Percentiles rank a stretch among this genome's conserved stretches.
phyloP scores from a whole-genome alignment of 1,140 invertebrate genomes.

The Glossosoma conforme region DNA sequence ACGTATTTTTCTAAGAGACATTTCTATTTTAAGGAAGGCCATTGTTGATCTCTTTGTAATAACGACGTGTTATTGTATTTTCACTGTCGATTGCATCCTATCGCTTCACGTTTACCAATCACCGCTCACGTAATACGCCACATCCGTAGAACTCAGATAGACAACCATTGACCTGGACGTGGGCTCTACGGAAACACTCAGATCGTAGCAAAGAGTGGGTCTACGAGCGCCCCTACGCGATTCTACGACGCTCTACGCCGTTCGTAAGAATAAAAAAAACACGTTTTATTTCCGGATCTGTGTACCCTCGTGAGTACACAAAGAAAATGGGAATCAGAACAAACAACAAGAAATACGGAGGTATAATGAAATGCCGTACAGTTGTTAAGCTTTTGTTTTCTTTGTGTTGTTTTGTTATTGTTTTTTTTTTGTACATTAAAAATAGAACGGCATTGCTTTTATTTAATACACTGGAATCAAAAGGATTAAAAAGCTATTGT shows the following conservation, averaged over 20 bases:
- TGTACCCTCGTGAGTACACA: constrained; percentile 14
- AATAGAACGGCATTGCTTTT: neutral
- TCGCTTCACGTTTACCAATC: too few species aligned
- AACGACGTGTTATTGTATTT: too few species aligned
- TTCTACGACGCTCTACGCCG: neutral
- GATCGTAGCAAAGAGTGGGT: neutral
- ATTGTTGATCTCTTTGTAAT: too few species aligned
- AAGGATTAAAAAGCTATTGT: neutral
- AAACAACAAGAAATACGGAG: constrained; percentile 13
- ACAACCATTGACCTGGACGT: too few species aligned
- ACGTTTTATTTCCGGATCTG: constrained; percentile 31
- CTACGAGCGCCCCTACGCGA: constrained; percentile 3
- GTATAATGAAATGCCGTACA: constrained; percentile 3
- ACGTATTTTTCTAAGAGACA: too few species aligned
- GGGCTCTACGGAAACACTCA: too few species aligned
- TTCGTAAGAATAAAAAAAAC: constrained; percentile 26
- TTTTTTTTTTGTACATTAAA: neutral
- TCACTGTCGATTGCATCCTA: too few species aligned
- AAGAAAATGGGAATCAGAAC: constrained; percentile 21
- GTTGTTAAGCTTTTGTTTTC: constrained; percentile 8
- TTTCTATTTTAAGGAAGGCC: too few species aligned
- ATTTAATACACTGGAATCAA: neutral
- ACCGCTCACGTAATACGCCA: too few species aligned
- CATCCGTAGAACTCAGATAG: too few species aligned
- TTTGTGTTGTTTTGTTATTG: constrained; percentile 15